phyloP scores from a whole-genome alignment of 1,140 invertebrate species.

The Elysia chlorotica region DNA sequence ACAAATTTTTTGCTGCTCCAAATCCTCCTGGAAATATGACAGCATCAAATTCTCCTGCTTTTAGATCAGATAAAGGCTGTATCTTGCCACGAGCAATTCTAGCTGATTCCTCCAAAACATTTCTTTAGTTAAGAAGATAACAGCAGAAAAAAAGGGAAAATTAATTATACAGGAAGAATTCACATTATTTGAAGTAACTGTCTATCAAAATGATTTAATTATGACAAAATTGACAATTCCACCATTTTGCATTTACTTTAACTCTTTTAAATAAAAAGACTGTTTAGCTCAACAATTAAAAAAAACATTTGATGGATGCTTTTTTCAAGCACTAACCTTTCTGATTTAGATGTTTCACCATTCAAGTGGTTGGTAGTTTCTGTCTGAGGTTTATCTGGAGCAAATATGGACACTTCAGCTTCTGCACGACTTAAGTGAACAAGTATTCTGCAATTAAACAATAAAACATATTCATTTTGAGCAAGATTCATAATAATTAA shows the following conservation, averaged over 20 bases:
- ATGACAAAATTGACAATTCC: too few relatives aligned
- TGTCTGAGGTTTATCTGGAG: conserved; percentile 66
- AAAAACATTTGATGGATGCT: too few relatives aligned
- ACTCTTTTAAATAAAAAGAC: too few relatives aligned
- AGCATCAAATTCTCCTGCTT: conserved; percentile 61
- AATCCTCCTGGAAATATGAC: conserved; percentile 71
- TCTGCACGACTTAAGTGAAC: conserved; percentile 65
- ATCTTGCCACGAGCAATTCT: conserved; percentile 67
- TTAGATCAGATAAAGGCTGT: conserved; percentile 63
- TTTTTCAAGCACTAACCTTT: too few relatives aligned
- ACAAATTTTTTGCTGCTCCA: conserved; percentile 71
- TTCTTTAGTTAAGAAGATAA: conserved; percentile 53
- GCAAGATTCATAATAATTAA: background rate
- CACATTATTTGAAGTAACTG: too few relatives aligned
- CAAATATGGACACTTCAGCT: conserved; percentile 66
- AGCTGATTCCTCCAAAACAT: conserved; percentile 69
- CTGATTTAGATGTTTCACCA: conserved; percentile 49
- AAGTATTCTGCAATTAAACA: conserved; percentile 49
- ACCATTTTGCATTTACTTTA: too few relatives aligned
- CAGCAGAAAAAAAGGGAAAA: too few relatives aligned
- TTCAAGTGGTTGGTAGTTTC: conserved; percentile 67
- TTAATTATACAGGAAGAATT: too few relatives aligned
- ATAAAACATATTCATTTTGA: too few relatives aligned
- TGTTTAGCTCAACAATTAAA: too few relatives aligned
- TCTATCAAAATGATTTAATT: too few relatives aligned